Evolutionary conservation across 2,888 invertebrate genomes (phyloP).

Genomic region (Leucania comma): DNA sequence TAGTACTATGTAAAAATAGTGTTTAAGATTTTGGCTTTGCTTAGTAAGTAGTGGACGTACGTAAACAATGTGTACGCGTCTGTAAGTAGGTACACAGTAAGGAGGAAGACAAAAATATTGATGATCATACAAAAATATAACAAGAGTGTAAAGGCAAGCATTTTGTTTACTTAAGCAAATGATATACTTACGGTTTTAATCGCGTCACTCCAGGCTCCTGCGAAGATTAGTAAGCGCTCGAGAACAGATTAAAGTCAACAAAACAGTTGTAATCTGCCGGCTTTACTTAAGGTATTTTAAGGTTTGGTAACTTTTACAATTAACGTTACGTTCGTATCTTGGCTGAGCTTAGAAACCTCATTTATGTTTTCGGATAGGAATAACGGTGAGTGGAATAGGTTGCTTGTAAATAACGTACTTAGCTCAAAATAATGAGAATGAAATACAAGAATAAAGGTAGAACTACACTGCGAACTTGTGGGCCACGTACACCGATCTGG

Average conservation of each 20-base stretch:
- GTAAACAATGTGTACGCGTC: background rate
- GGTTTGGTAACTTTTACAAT: constrained; percentile 39
- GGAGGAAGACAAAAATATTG: background rate
- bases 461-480: no score
- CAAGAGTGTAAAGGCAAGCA: background rate
- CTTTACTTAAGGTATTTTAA: constrained; percentile 35
- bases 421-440: background rate
- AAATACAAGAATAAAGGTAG: no score
- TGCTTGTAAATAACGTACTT: background rate
- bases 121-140: background rate
- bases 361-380: constrained; percentile 13
- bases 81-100: background rate
- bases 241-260: constrained; percentile 51
- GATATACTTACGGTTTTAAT: constrained; percentile 23
- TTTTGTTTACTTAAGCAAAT: constrained; percentile 17
- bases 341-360: constrained; percentile 4
- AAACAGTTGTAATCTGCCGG: constrained; percentile 32
- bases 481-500: no score
- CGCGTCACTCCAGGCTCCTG: constrained; percentile 16
- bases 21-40: background rate
- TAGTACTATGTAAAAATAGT: background rate
- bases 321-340: constrained; percentile 33
- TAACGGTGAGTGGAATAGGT: background rate
- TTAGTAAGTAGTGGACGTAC: background rate
- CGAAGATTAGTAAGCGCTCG: constrained; percentile 33